Conservation (phyloP, 2,113 vertebrate genomes). For the Actenoides lindsayi region DNA sequence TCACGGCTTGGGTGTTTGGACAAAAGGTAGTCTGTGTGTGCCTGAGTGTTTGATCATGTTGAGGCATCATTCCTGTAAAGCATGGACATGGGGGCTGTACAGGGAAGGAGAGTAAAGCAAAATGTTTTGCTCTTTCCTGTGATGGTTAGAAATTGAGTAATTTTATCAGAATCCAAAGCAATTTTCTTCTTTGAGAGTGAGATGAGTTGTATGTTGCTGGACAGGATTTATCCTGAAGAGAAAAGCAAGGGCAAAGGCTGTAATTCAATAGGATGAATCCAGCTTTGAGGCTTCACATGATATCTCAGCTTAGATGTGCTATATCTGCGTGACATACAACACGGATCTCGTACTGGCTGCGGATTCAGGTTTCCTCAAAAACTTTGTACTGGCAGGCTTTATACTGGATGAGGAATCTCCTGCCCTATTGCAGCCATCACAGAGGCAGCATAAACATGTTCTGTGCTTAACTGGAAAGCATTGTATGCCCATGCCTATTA, state of each 20-base stretch:
- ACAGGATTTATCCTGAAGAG: constrained; percentile 33
- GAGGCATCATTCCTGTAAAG: not conserved
- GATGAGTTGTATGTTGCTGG: not conserved
- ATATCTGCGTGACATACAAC: not conserved
- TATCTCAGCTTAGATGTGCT: constrained; percentile 1
- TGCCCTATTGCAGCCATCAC: not conserved
- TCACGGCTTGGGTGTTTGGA: not conserved
- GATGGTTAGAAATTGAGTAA: not conserved
- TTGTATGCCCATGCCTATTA: not conserved
- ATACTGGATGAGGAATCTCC: not conserved
- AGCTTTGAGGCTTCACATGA: constrained; percentile 49
- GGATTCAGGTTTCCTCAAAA: not conserved
- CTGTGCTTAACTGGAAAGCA: not conserved
- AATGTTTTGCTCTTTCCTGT: not conserved
- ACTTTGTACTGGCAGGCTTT: not conserved
- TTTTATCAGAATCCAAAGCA: not conserved
- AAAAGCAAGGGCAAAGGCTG: constrained; percentile 38
- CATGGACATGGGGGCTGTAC: rapidly evolving
- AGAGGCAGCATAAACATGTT: not conserved
- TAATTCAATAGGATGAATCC: constrained; percentile 44
- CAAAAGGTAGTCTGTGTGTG: not conserved
- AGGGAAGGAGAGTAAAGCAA: not conserved
- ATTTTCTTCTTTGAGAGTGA: not conserved
- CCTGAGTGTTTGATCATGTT: not conserved
- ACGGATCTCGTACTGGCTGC: not conserved